A percentile compares a stretch with the other conserved stretches of the same genome.
phyloP scores from a whole-genome alignment of 2,888 invertebrate genomes.

The Dioctria rufipes region DNA sequence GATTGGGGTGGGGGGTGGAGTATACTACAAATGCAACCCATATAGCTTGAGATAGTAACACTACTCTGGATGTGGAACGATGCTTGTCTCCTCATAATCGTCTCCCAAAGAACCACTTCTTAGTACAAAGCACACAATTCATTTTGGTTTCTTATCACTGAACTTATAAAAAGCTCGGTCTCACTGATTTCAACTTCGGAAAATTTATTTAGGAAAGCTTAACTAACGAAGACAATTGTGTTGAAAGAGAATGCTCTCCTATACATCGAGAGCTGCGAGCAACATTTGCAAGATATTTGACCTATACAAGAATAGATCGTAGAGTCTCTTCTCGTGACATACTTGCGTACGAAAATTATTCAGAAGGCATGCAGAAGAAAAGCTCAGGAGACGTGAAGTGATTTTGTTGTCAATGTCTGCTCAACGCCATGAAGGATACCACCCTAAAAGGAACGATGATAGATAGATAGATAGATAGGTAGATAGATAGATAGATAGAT shows the following conservation, averaged over 20 bases:
- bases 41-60: constrained; percentile 13
- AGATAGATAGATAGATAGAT: neutral
- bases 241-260: constrained; percentile 16
- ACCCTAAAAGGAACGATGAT: neutral
- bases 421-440: constrained; percentile 19
- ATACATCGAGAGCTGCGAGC: neutral
- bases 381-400: constrained; percentile 44
- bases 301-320: neutral
- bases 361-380: constrained; percentile 18
- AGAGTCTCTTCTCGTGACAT: neutral
- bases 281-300: neutral
- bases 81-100: constrained; percentile 29
- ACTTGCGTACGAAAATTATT: constrained; percentile 7
- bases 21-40: neutral
- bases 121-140: constrained; percentile 47
- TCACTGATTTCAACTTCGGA: constrained; percentile 27
- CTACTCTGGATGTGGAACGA: constrained; percentile 15
- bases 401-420: constrained; percentile 48
- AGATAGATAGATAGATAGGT: neutral
- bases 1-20: neutral
- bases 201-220: constrained; percentile 38
- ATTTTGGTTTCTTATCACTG: constrained; percentile 25
- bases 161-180: constrained; percentile 17
- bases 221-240: constrained; percentile 14
- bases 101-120: constrained; percentile 29